Conservation (phyloP, 2,888 invertebrate species). For the Ophion ventricosus region DNA sequence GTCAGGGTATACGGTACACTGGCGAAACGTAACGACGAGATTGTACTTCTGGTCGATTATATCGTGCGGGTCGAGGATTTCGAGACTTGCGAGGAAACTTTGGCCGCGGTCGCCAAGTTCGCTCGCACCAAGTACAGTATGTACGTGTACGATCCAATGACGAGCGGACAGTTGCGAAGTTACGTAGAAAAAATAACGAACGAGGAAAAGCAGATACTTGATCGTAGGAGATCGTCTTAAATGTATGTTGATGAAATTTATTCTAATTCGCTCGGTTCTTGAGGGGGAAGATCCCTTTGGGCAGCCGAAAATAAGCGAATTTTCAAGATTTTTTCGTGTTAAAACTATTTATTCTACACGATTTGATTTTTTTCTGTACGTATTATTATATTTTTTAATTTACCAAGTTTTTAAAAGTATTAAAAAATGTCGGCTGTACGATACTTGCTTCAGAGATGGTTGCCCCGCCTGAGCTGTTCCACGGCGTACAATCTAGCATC, state of each 20-base stretch:
- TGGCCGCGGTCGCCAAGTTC: background rate
- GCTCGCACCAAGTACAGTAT: constrained; percentile 17
- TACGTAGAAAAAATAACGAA: constrained; percentile 2
- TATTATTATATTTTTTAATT: no score
- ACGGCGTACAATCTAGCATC: no score
- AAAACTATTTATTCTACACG: no score
- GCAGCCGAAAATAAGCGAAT: no score
- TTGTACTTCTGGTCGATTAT: constrained; percentile 20
- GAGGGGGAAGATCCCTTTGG: no score
- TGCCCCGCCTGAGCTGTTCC: no score
- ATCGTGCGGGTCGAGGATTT: constrained; percentile 18
- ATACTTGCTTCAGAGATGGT: no score
- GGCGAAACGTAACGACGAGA: constrained; percentile 19
- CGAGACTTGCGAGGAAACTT: constrained; percentile 18
- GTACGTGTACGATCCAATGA: background rate
- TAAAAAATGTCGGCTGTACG: no score
- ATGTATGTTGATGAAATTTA: background rate
- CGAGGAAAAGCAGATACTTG: background rate
- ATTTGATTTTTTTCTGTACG: no score
- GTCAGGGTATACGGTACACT: constrained; percentile 36
- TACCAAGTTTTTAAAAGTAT: no score
- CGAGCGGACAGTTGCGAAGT: constrained; percentile 11
- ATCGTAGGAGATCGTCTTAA: background rate
- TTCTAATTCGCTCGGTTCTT: no score
- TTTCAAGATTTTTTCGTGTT: no score